Conservation (phyloP, 2,113 vertebrate genomes). For the Gnathonemus longibarbis region DNA sequence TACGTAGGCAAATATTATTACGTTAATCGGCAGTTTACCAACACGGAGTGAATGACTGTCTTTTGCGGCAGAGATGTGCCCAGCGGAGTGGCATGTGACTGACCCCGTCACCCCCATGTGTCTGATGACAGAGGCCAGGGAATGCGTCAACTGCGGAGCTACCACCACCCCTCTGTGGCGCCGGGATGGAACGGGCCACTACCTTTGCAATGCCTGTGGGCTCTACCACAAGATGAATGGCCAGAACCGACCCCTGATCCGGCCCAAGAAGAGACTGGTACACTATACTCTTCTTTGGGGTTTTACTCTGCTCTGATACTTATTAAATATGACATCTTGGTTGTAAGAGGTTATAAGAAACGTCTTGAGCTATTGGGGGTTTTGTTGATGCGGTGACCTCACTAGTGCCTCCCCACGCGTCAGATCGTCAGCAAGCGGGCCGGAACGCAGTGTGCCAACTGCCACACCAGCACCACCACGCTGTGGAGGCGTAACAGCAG, state of each 20-base stretch:
- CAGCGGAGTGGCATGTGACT: not conserved
- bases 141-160: slow-evolving; percentile 72
- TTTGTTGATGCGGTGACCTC: not conserved
- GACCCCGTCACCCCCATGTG: not conserved
- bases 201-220: slow-evolving; percentile 74
- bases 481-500: slow-evolving; percentile 73
- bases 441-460: slow-evolving; percentile 72
- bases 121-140: slow-evolving; percentile 55
- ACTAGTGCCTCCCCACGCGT: not conserved
- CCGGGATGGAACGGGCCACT: slow-evolving; percentile 64
- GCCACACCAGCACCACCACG: slow-evolving; percentile 67
- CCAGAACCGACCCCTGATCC: slow-evolving; percentile 71
- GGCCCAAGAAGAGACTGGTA: slow-evolving; percentile 72
- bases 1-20: not conserved
- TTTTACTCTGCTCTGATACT: not conserved
- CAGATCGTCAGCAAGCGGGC: slow-evolving; percentile 65
- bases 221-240: slow-evolving; percentile 71
- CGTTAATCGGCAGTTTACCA: not conserved
- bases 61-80: not conserved
- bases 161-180: slow-evolving; percentile 72
- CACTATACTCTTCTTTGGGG: not conserved
- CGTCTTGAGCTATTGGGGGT: not conserved
- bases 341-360: not conserved
- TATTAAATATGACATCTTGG: not conserved
- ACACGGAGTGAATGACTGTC: not conserved